Evolutionary conservation across 2,888 invertebrate species (phyloP).

Genomic region (Ceraclea dissimilis): DNA sequence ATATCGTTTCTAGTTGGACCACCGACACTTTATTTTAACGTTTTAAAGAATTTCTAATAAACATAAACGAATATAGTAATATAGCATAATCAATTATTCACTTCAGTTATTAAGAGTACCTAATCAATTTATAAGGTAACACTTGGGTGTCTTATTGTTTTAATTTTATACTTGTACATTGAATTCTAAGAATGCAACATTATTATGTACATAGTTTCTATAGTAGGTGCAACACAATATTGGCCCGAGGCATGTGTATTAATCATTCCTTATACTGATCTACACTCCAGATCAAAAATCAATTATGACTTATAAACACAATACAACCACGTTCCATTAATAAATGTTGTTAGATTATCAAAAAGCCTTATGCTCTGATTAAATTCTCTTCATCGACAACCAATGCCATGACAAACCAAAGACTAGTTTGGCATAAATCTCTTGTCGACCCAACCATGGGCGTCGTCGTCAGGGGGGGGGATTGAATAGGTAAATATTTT

Average conservation of each 20-base stretch:
- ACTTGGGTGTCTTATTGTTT: too few relatives aligned
- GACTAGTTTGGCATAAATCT: conserved; percentile 1
- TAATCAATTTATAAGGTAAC: too few relatives aligned
- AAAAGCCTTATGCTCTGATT: neutral
- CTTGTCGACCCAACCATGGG: neutral
- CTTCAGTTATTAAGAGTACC: too few relatives aligned
- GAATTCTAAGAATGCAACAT: neutral
- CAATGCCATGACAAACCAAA: neutral
- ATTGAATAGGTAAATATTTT: too few relatives aligned
- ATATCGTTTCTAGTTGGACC: too few relatives aligned
- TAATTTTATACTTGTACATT: too few relatives aligned
- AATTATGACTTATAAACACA: conserved; percentile 1
- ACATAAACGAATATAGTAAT: too few relatives aligned
- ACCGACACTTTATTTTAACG: too few relatives aligned
- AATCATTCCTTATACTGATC: neutral
- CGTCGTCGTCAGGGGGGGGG: too few relatives aligned
- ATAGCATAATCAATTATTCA: too few relatives aligned
- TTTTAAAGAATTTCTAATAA: too few relatives aligned
- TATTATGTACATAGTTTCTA: neutral
- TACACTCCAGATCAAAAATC: neutral
- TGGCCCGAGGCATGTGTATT: neutral
- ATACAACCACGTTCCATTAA: neutral
- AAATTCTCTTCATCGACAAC: neutral
- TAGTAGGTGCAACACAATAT: too few relatives aligned
- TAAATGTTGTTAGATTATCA: neutral